These are phyloP conservation scores for Rissa tridactyla DNA, from an alignment of 2,113 vertebrate genomes.

Conservation along the genomic window DNA sequence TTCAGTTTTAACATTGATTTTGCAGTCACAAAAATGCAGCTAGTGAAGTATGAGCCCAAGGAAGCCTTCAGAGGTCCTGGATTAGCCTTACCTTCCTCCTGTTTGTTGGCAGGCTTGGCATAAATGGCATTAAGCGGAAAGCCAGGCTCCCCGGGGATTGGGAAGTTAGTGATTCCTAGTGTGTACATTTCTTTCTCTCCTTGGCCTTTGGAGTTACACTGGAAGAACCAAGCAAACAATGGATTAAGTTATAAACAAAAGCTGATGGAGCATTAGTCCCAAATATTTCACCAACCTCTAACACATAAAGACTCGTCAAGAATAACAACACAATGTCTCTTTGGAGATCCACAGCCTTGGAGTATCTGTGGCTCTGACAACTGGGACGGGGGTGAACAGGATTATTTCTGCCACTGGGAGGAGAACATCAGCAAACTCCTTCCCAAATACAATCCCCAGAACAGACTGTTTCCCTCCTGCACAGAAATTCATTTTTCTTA, in stretches of 20 bases:
- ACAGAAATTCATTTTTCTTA: slow-evolving; percentile 51
- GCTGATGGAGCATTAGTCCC: not conserved
- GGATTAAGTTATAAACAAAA: not conserved
- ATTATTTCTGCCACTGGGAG: not conserved
- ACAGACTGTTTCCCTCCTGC: not conserved
- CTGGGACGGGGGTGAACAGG: not conserved
- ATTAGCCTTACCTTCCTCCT: slow-evolving; percentile 79
- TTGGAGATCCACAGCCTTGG: not conserved
- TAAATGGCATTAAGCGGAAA: slow-evolving; percentile 98
- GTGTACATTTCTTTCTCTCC: slow-evolving; percentile 99
- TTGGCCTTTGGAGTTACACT: slow-evolving; percentile 95
- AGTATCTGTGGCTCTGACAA: not conserved
- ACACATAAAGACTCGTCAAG: not conserved
- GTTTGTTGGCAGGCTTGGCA: slow-evolving; percentile 79
- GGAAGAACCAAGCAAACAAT: slow-evolving; percentile 35
- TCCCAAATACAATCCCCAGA: not conserved
- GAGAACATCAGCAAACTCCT: not conserved
- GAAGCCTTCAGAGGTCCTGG: not conserved
- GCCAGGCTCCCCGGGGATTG: slow-evolving; percentile 98
- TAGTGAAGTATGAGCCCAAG: not conserved
- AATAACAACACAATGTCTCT: not conserved
- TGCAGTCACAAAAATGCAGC: not conserved
- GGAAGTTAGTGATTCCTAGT: slow-evolving; percentile 94
- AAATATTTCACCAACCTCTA: not conserved
- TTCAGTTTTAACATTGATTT: not conserved